phyloP scores from a whole-genome alignment of 2,888 invertebrate species.

The Callosobruchus maculatus region DNA sequence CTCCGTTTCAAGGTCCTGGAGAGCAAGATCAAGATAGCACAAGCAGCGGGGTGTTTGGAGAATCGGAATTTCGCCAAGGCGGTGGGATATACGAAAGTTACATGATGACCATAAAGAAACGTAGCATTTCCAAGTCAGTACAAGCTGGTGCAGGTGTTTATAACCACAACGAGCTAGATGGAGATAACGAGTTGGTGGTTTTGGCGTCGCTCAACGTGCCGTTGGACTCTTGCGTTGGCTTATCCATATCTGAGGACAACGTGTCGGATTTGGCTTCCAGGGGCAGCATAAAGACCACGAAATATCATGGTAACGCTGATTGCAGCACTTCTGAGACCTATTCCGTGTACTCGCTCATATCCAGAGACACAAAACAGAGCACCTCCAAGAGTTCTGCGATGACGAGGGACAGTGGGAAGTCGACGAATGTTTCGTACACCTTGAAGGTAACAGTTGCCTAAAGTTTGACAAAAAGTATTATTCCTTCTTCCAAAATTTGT shows the following conservation, averaged over 20 bases:
- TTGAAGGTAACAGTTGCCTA: too few species aligned
- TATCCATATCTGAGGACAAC: slow-evolving; percentile 17
- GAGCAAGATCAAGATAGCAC: slow-evolving; percentile 8
- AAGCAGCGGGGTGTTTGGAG: slow-evolving; percentile 10
- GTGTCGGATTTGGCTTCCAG: not conserved
- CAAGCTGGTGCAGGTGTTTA: slow-evolving; percentile 9
- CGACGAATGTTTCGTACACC: not conserved
- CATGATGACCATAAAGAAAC: slow-evolving; percentile 13
- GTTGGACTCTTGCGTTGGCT: slow-evolving; percentile 19
- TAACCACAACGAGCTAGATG: slow-evolving; percentile 17
- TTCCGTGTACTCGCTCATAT: not conserved
- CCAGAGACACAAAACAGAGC: not conserved
- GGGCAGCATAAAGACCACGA: slow-evolving; percentile 5
- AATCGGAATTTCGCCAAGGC: slow-evolving; percentile 18
- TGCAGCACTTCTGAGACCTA: slow-evolving; percentile 1
- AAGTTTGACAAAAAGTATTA: too few species aligned
- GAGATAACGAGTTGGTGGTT: slow-evolving; percentile 20
- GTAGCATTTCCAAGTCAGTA: slow-evolving; percentile 6
- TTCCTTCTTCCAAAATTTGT: too few species aligned
- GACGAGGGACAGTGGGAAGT: not conserved
- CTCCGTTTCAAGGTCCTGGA: slow-evolving; percentile 18
- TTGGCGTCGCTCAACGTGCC: slow-evolving; percentile 21
- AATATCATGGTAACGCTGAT: not conserved
- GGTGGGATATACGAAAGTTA: slow-evolving; percentile 21
- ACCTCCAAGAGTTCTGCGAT: not conserved